Evolutionary conservation across 2,797 vertebrate species (phyloP), one percentile per base, ranked within the genome.

Genomic region (Tokudaia muenninki): DNA sequence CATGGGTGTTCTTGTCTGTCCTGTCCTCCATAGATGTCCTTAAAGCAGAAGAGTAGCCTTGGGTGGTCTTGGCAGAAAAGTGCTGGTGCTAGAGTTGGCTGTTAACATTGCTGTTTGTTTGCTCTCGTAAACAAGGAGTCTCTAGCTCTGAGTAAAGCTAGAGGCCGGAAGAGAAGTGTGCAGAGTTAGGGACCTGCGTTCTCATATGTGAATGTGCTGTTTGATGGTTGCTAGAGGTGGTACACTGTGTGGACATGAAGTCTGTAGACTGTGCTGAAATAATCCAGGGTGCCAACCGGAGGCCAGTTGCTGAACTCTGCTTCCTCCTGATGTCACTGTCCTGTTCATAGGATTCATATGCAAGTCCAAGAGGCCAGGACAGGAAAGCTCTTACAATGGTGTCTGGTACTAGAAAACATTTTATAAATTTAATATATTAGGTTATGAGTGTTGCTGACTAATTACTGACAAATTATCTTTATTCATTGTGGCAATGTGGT

Each of bases 341-440:
- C 37, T 63, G 78, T 31, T 72, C 17, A 1, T 26, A 13, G 26
- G 65, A 12, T n/a, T 59, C 14, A 47, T 44, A 10, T 92, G 44
- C 87, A n/a, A 84, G 88, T 77, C 90, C 19, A 24, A 87, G 70
- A 81, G 50, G 55, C 26, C 41, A 19, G 31, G 16, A 31, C 41
- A 14, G 31, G 21, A 41, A 16, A 70, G 61, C 31, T 67, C 16
- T 94, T 65, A 79, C 13, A 78, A 72, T 94, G 26, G 34, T 37
- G 7, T 61, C 95, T 95, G 61, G 55, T 59, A 90, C 65, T 34
- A 87, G 74, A 70, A 92, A 81, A 12, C n/a, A 44, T 72, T 94
- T 50, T 70, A 19, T 65, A 79, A 87, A 88, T 70, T 31, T 37
- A 26, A 41, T 75, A 10, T 57, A 52, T 92, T 90, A 80, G 59